phyloP scores from a whole-genome alignment of 2,113 vertebrate genomes.

The Mastomys natalensis region DNA sequence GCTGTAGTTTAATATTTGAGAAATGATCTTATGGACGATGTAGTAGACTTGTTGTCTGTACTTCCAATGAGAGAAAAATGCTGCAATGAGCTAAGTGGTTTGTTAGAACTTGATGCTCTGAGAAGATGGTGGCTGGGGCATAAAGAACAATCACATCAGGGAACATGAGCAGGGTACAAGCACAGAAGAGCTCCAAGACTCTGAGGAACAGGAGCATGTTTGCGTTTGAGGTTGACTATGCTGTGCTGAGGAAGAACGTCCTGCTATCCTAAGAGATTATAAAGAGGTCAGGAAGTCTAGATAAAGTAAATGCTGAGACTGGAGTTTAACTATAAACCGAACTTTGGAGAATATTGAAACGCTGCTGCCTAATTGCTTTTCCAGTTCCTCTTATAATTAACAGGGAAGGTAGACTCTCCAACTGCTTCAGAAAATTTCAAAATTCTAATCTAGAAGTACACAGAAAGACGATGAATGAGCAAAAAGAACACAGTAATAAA shows the following conservation, averaged over 20 bases:
- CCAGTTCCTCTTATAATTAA: conserved; percentile 52
- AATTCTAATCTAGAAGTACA: conserved; percentile 49
- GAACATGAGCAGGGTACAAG: neutral
- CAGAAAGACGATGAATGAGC: conserved; percentile 53
- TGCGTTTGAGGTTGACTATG: neutral
- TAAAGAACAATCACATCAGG: neutral
- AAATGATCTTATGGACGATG: neutral
- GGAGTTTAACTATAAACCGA: conserved; percentile 2
- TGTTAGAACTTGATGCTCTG: neutral
- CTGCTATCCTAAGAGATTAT: neutral
- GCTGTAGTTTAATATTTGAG: neutral
- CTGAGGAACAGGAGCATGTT: neutral
- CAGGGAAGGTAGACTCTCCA: conserved; percentile 34
- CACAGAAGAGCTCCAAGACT: neutral
- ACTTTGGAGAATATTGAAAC: neutral
- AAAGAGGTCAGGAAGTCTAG: neutral
- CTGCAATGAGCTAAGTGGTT: neutral
- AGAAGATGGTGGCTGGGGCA: neutral
- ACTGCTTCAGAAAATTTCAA: conserved; percentile 64
- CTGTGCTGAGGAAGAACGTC: neutral
- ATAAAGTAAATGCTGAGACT: neutral
- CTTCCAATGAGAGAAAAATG: neutral
- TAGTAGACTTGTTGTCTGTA: neutral
- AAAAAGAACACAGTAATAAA: conserved; percentile 62
- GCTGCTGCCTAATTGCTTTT: conserved; percentile 35